Base-by-base conservation (phyloP, 2,797 vertebrate species). In the Lacerta bilineata region DNA sequence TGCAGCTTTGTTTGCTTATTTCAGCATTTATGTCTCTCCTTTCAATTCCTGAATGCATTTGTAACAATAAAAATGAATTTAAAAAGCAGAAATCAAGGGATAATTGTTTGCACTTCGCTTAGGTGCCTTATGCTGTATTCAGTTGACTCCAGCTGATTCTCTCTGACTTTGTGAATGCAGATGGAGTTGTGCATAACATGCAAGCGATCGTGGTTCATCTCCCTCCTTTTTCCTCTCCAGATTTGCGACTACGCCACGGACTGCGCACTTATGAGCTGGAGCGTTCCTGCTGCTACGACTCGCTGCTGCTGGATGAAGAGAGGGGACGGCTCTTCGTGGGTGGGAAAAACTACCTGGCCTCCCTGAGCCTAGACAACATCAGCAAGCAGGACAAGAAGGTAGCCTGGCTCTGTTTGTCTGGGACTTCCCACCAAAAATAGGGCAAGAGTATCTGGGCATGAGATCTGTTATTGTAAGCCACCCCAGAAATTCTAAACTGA, bases 341-440 rank as follows among this genome's bases (percentile, higher is more conserved):
- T 0, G 98, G 98, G 0, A 98, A 98, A 95, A 99, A 99, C 95
- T 98, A 98, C 66, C 96, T 99, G 94, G 96, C 98, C 80, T 99
- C 99, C 1, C 97, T 99, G 68, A 98, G 97, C 77, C 93, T 99
- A 94, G 98, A 99, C 89, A 98, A 99, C 96, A 99, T 99, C 87
- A 98, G 96, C 95, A 98, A 98, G 93, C 96, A 97, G 86, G 97
- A 98, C 91, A 98, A 98, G 89, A 98, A 98, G 98, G 99, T 99
- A 93, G 93, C 2, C 5, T 15, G 27, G 5, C 27, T 46, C 39
- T 72, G 29, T 15, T 66, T 61, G 7, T 80, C 80, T 61, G 71
- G 80, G 69, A 71, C 10, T 69, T 9, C 17, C 8, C 8, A 8
- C 41, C n/a, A 20, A 8, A 81, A 77, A 6, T 13, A 17, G 5